Conservation (phyloP, 2,888 invertebrate genomes). For the Adelphocoris suturalis region DNA sequence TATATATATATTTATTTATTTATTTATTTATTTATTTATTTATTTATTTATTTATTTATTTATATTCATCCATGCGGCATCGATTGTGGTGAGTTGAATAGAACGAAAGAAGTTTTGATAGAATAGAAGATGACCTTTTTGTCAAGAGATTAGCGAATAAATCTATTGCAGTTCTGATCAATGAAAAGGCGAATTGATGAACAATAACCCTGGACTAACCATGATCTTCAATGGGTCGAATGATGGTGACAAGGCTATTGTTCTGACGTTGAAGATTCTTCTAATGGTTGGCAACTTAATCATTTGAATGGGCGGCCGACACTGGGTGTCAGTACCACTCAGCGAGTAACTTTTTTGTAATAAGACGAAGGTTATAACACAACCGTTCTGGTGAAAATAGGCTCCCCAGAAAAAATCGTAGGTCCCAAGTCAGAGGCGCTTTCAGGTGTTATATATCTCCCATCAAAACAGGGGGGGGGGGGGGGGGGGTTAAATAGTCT, state of each 20-base stretch:
- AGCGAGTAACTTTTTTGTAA: too few relatives aligned
- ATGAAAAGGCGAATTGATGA: constrained; percentile 18
- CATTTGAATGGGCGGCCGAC: constrained; percentile 23
- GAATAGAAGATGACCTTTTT: constrained; percentile 5
- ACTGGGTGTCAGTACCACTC: not conserved
- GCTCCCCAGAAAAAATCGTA: too few relatives aligned
- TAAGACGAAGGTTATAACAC: too few relatives aligned
- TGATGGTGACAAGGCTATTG: constrained; percentile 5
- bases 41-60: too few relatives aligned
- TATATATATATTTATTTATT: too few relatives aligned
- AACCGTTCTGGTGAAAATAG: too few relatives aligned
- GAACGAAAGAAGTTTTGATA: not conserved
- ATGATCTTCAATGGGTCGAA: constrained; percentile 29
- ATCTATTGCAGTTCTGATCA: constrained; percentile 49
- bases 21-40: too few relatives aligned
- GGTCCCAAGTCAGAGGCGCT: too few relatives aligned
- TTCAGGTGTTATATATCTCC: too few relatives aligned
- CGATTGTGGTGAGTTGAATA: not conserved
- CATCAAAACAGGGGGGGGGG: too few relatives aligned
- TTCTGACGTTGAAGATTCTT: not conserved
- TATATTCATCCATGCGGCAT: too few relatives aligned
- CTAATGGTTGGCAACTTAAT: constrained; percentile 12
- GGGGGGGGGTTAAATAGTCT: too few relatives aligned
- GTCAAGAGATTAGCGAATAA: not conserved
- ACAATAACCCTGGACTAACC: constrained; percentile 9